Base-by-base conservation (phyloP, 1,140 invertebrate species). In the Dendrolimus kikuchii region DNA sequence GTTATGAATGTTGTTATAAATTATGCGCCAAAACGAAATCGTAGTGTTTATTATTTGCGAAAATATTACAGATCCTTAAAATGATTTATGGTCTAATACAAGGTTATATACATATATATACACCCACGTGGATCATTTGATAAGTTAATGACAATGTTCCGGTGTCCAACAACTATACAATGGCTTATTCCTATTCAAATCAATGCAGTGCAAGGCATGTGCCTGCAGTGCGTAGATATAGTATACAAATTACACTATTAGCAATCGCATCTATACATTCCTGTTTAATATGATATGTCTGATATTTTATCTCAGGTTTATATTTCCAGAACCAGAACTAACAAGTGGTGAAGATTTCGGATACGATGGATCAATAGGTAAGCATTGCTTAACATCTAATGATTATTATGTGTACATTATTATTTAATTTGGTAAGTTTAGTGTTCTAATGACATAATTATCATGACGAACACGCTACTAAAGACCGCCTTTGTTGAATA, bases 311-410 rank as follows among this genome's bases (percentile, higher is more conserved):
- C n/a, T n/a, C n/a, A n/a, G 49, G 51, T 57, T 60, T 68, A 63
- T 57, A 57, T 9, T 84, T 81, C 47, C 74, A 83, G 80, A 40
- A 23, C 62, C 67, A 7, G 57, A 65, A 41, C 47, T 70, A 3
- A 69, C 66, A 8, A 64, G 53, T 40, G 75, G 71, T 6, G 81
- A 85, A 61, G 81, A 85, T 53, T 85, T 81, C 49, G 81, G 81
- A 7, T 85, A 85, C 52, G 81, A 85, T 66, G 81, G 81, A 58
- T 62, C 64, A 23, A 75, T 75, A 59, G 81, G 81, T 83, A 73
- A 57, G 51, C 50, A 55, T 8, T 51, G 40, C 47, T 49, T 44
- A 42, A 56, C 49, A n/a, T 47, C 42, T 55, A 39, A 2, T 38
- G 9, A 55, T 49, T 49, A 49, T 41, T 9, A 38, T 4, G 7